These are phyloP conservation scores for Oostethus manadensis DNA, from an alignment of 2,113 vertebrate genomes.

Conservation along the genomic window DNA sequence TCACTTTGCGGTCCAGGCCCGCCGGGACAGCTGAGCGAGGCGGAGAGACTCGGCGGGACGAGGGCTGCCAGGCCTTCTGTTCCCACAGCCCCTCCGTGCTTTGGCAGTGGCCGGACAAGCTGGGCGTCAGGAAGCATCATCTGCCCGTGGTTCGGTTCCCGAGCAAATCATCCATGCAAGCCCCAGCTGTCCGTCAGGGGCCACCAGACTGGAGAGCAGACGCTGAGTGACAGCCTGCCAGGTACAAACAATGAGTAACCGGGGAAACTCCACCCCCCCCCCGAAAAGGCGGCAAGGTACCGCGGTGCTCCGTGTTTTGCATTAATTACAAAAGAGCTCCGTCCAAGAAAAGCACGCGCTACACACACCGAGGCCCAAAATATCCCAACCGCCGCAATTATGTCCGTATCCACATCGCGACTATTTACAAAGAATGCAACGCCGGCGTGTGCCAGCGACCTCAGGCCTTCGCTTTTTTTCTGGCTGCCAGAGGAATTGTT, in stretches of 20 bases:
- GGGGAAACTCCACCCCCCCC: constrained; percentile 9
- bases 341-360: constrained; percentile 37
- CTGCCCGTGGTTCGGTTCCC: constrained; percentile 56
- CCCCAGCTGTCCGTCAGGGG: constrained; percentile 52
- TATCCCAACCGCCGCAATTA: constrained; percentile 62
- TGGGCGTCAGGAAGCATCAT: constrained; percentile 62
- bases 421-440: constrained; percentile 67
- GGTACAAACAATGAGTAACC: constrained; percentile 43
- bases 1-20: constrained; percentile 33
- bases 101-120: constrained; percentile 52
- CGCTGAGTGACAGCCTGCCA: constrained; percentile 48
- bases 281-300: constrained; percentile 11
- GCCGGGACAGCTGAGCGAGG: constrained; percentile 37
- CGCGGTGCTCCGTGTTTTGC: constrained; percentile 26
- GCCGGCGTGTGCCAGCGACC: constrained; percentile 60
- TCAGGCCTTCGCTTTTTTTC: constrained; percentile 46
- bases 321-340: constrained; percentile 28
- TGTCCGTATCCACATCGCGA: constrained; percentile 60
- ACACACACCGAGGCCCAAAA: constrained; percentile 51
- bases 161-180: constrained; percentile 58
- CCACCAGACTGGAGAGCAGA: constrained; percentile 62
- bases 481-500: constrained; percentile 61
- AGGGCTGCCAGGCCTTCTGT: constrained; percentile 61
- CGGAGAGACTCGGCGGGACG: constrained; percentile 29
- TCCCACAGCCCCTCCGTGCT: constrained; percentile 41